These are phyloP conservation scores for Hydrocynus forskahlii DNA, from an alignment of 2,797 vertebrate species.

Conservation along the genomic window DNA sequence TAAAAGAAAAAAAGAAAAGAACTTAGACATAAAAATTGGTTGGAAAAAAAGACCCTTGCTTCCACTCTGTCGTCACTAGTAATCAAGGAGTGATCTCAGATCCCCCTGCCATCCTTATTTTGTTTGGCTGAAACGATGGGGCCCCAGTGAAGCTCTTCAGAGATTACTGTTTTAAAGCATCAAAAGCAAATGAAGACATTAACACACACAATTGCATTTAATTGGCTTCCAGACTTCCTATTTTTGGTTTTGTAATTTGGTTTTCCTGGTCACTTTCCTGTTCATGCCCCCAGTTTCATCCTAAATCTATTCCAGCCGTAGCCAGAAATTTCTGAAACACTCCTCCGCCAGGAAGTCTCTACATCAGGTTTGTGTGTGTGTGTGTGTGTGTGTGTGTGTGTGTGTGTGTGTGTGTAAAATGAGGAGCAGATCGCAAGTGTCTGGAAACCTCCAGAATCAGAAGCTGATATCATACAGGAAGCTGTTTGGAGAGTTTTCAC, in stretches of 20 bases:
- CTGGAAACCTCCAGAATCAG: not conserved
- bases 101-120: not conserved
- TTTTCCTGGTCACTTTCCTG: not conserved
- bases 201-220: not conserved
- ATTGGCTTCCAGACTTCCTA: not conserved
- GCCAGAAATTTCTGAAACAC: conserved; percentile 1
- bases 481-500: not conserved
- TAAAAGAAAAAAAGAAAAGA: not conserved
- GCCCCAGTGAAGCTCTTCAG: too few species aligned
- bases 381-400: too few species aligned
- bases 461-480: conserved; percentile 2
- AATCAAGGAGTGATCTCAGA: not conserved
- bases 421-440: not conserved
- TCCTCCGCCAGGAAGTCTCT: conserved; percentile 11
- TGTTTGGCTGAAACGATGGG: too few species aligned
- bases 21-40: not conserved
- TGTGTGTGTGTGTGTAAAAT: not conserved
- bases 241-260: not conserved
- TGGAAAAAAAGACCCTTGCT: not conserved
- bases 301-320: not conserved
- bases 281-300: not conserved
- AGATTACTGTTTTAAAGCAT: too few species aligned
- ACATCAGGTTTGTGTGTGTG: not conserved
- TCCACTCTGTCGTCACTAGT: not conserved
- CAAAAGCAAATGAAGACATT: too few species aligned